Conservation (phyloP, 2,888 invertebrate genomes). For the Cordilura impudica region DNA sequence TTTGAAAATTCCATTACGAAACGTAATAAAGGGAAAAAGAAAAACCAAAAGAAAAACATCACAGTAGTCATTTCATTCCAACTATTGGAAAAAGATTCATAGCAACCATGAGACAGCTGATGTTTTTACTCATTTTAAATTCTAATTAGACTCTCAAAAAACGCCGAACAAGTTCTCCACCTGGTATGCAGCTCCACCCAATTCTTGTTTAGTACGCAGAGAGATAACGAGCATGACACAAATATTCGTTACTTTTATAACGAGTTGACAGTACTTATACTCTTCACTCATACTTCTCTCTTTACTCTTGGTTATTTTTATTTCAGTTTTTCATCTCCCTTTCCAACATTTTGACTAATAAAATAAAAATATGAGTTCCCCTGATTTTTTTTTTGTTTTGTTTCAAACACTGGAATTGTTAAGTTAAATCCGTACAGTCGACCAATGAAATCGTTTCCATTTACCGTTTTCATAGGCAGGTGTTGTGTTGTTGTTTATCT, state of each 20-base stretch:
- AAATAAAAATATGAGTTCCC: background rate
- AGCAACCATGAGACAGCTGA: background rate
- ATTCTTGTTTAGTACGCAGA: background rate
- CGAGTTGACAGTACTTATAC: constrained; percentile 20
- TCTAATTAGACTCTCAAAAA: constrained; percentile 36
- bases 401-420: constrained; percentile 19
- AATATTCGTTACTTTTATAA: constrained; percentile 30
- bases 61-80: constrained; percentile 15
- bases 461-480: constrained; percentile 44
- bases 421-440: background rate
- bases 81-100: background rate
- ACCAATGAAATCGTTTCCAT: constrained; percentile 44
- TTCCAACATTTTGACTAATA: background rate
- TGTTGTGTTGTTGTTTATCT: constrained; percentile 38
- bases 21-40: no score
- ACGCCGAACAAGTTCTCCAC: constrained; percentile 26
- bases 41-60: background rate
- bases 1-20: constrained; percentile 48
- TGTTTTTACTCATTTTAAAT: background rate
- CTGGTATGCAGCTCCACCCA: constrained; percentile 23
- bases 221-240: background rate
- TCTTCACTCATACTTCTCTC: constrained; percentile 7
- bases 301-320: constrained; percentile 10
- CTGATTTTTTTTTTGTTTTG: background rate
- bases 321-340: constrained; percentile 3